phyloP scores from a whole-genome alignment of 2,797 vertebrate genomes.

The Kryptolebias ocellatus region DNA sequence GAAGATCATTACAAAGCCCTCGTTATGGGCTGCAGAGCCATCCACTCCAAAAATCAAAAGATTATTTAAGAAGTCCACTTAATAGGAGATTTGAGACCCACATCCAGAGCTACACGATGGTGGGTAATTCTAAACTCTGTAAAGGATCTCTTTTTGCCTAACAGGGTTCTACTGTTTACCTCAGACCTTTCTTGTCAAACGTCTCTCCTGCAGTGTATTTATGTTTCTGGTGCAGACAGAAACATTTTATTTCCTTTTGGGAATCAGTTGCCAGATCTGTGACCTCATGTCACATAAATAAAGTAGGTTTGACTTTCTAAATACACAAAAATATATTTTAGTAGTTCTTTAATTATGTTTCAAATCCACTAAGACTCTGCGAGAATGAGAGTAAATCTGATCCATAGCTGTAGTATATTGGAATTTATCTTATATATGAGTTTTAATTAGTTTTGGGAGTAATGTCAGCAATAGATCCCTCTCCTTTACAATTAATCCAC shows the following conservation, averaged over 20 bases:
- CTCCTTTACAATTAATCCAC: background rate
- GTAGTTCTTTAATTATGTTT: conserved; percentile 61
- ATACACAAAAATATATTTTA: conserved; percentile 43
- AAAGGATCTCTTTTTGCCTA: conserved; percentile 1
- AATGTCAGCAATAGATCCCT: background rate
- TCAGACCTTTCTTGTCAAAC: background rate
- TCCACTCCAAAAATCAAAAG: conserved; percentile 52
- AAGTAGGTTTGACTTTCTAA: conserved; percentile 51
- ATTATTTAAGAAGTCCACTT: conserved; percentile 23
- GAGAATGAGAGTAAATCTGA: conserved; percentile 39
- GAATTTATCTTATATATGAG: too few relatives aligned
- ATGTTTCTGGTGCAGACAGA: background rate
- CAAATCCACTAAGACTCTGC: conserved; percentile 52
- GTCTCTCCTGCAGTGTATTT: background rate
- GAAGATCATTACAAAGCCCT: conserved; percentile 46
- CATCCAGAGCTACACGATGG: conserved; percentile 4
- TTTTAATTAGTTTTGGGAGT: conserved; percentile 2
- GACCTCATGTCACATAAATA: conserved; percentile 16
- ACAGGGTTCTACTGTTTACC: background rate
- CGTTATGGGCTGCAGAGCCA: conserved; percentile 33
- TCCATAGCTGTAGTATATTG: background rate
- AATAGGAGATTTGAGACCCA: conserved; percentile 25
- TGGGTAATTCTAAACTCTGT: conserved; percentile 16
- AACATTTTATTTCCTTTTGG: background rate
- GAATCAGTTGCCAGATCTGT: background rate